Percentiles rank a stretch among this genome's conserved stretches.
These are phyloP conservation scores for Chrysomallon squamiferum DNA, from an alignment of 1,140 invertebrate species.

Conservation along the genomic window DNA sequence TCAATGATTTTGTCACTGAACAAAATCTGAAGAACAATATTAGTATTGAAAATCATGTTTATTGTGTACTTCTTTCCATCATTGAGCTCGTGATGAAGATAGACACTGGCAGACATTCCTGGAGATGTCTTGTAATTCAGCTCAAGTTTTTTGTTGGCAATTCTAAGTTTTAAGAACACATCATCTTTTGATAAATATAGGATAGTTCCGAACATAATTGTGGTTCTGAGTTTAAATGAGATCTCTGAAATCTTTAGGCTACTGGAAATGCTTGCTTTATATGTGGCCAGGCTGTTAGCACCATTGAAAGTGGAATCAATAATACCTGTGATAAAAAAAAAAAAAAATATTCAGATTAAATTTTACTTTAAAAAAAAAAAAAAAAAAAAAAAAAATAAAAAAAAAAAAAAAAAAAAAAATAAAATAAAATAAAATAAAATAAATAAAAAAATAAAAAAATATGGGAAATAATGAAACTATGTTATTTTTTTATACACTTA, in stretches of 20 bases:
- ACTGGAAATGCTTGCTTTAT: not conserved
- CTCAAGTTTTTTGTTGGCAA: slow-evolving; percentile 7
- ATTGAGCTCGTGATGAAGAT: not conserved
- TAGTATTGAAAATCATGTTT: not conserved
- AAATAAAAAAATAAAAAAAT: too few relatives aligned
- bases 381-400: too few relatives aligned
- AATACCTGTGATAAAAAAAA: slow-evolving; percentile 29
- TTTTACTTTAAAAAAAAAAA: too few relatives aligned
- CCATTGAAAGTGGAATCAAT: slow-evolving; percentile 42
- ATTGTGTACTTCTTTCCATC: slow-evolving; percentile 1
- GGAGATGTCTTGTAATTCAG: slow-evolving; percentile 8
- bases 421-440: too few relatives aligned
- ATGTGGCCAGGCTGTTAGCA: slow-evolving; percentile 12
- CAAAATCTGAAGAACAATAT: not conserved
- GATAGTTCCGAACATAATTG: slow-evolving; percentile 32
- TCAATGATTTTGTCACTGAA: not conserved
- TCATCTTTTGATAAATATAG: slow-evolving; percentile 32
- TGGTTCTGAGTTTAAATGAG: slow-evolving; percentile 38
- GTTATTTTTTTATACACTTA: too few relatives aligned
- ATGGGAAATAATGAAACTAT: too few relatives aligned
- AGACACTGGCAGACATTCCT: not conserved
- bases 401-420: too few relatives aligned
- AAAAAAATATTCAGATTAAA: slow-evolving; percentile 18
- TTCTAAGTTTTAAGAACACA: not conserved
- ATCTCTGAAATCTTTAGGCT: slow-evolving; percentile 8